Percentiles rank a stretch among this genome's conserved stretches.
These are phyloP conservation scores for Valencia hispanica DNA, from an alignment of 2,797 vertebrate genomes.

Conservation along the genomic window DNA sequence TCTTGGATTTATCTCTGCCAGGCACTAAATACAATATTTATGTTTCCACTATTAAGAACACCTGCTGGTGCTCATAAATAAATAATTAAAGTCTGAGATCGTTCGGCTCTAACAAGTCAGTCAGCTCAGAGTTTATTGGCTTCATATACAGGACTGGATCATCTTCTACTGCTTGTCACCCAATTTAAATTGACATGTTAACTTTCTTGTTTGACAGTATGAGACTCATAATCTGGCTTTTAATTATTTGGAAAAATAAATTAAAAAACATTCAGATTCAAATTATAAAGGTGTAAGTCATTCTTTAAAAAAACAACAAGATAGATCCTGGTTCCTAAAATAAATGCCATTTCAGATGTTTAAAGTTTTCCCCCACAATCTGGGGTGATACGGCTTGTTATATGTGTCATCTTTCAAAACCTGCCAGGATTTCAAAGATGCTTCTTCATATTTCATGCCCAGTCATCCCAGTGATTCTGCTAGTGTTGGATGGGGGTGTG, in stretches of 20 bases:
- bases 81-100: conserved; percentile 33
- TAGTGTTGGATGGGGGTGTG: conserved; percentile 48
- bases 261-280: not conserved
- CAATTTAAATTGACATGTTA: not conserved
- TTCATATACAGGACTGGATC: not conserved
- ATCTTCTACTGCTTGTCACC: not conserved
- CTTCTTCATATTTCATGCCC: conserved; percentile 36
- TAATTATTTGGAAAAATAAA: not conserved
- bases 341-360: conserved; percentile 9
- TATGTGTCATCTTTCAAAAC: conserved; percentile 36
- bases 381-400: conserved; percentile 3
- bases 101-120: not conserved
- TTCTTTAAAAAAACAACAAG: conserved; percentile 3
- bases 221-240: not conserved
- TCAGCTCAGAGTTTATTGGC: conserved; percentile 2
- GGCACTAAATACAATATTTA: conserved; percentile 67
- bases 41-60: conserved; percentile 40
- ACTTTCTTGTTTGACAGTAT: not conserved
- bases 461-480: conserved; percentile 21
- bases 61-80: conserved; percentile 64
- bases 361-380: conserved; percentile 21
- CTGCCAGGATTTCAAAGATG: conserved; percentile 46
- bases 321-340: conserved; percentile 6
- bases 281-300: conserved; percentile 1
- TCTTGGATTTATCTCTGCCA: conserved; percentile 15